These are phyloP conservation scores for Drosophila merina DNA, from an alignment of 2,888 invertebrate species.

Conservation along the genomic window DNA sequence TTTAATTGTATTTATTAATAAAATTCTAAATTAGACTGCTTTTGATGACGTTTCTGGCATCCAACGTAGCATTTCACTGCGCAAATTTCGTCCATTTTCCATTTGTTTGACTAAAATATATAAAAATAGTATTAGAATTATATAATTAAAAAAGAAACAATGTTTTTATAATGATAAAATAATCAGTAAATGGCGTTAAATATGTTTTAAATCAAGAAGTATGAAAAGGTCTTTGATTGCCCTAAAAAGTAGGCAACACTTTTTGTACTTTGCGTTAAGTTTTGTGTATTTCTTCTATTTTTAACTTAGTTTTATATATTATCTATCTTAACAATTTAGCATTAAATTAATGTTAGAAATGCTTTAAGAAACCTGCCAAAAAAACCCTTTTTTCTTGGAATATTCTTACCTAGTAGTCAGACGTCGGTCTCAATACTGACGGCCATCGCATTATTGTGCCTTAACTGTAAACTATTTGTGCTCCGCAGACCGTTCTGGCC, in stretches of 20 bases:
- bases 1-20: conserved; percentile 71
- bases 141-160: background rate
- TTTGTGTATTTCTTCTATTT: too few species aligned
- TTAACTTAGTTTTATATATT: too few species aligned
- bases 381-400: too few species aligned
- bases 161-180: too few species aligned
- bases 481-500: conserved; percentile 72
- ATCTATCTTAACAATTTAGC: too few species aligned
- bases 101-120: conserved; percentile 81
- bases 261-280: background rate
- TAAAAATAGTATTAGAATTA: background rate
- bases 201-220: too few species aligned
- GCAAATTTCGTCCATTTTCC: conserved; percentile 84
- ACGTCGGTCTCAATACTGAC: conserved; percentile 97
- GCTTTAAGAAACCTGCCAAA: too few species aligned
- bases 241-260: background rate
- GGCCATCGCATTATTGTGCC: conserved; percentile 92
- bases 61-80: conserved; percentile 84
- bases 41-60: conserved; percentile 84
- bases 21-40: conserved; percentile 82
- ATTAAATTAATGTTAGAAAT: too few species aligned
- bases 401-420: conserved; percentile 93
- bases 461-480: conserved; percentile 80
- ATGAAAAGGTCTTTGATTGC: background rate
- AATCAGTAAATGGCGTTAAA: too few species aligned